Evolutionary conservation across 2,888 invertebrate species (phyloP).

Genomic region (Brachyopa scutellaris): DNA sequence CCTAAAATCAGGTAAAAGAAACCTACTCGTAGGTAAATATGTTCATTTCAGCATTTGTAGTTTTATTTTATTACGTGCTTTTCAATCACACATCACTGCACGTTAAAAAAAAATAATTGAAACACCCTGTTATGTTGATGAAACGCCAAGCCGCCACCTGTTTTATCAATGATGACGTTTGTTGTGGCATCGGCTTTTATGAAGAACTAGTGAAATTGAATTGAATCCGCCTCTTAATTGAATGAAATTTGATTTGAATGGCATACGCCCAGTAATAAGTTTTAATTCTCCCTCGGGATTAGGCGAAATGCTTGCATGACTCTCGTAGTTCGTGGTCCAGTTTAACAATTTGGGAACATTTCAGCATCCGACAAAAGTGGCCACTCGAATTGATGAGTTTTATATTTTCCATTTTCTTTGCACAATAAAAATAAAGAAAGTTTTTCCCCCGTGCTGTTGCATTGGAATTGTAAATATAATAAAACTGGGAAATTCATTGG

Average conservation of each 20-base stretch:
- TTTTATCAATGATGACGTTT: neutral
- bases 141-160: constrained; percentile 26
- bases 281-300: constrained; percentile 12
- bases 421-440: constrained; percentile 2
- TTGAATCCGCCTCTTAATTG: constrained; percentile 60
- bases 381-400: constrained; percentile 17
- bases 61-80: no score
- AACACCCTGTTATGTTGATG: no score
- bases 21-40: no score
- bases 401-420: constrained; percentile 15
- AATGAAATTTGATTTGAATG: constrained; percentile 55
- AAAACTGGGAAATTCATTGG: neutral
- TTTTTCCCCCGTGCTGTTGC: neutral
- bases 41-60: no score
- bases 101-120: no score
- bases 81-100: no score
- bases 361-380: constrained; percentile 29
- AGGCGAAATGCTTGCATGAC: neutral
- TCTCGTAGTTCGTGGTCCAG: neutral
- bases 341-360: constrained; percentile 23
- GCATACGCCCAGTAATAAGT: constrained; percentile 51
- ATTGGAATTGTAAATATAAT: constrained; percentile 2
- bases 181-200: neutral
- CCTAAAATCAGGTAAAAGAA: no score
- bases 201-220: constrained; percentile 6